Percentiles rank a stretch among this genome's conserved stretches.
Evolutionary conservation across 1,140 invertebrate genomes (phyloP).

Genomic region (Eurosta solidaginis): DNA sequence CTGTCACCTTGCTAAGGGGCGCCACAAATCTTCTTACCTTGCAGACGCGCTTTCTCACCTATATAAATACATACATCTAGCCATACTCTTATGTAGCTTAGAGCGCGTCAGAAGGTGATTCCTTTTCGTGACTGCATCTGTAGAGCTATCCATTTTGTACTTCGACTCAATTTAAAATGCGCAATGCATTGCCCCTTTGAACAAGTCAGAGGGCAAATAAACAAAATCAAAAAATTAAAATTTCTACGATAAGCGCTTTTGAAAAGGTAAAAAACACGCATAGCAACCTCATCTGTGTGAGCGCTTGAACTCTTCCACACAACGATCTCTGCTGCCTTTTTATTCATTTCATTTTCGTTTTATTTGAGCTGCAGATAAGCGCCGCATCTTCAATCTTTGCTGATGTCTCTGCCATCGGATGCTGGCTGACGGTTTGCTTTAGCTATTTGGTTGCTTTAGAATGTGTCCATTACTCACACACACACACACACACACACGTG

Average conservation of each 20-base stretch:
- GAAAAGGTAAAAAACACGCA: background rate
- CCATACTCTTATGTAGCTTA: background rate
- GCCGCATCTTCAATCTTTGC: slow-evolving; percentile 57
- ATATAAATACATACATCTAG: background rate
- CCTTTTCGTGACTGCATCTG: background rate
- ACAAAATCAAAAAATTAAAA: slow-evolving; percentile 21
- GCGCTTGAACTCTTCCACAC: slow-evolving; percentile 32
- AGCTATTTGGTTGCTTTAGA: background rate
- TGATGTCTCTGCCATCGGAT: background rate
- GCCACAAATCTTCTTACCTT: background rate
- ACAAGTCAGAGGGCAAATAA: background rate
- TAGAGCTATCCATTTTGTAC: slow-evolving; percentile 29
- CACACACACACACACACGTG: background rate
- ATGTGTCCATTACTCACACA: background rate
- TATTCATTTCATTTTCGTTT: slow-evolving; percentile 29
- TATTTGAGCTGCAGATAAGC: slow-evolving; percentile 47
- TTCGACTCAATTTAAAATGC: slow-evolving; percentile 12
- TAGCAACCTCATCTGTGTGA: background rate
- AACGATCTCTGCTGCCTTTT: background rate
- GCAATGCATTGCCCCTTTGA: background rate
- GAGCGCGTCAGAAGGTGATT: background rate
- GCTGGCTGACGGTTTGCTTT: background rate
- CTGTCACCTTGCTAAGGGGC: background rate
- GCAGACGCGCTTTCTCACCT: background rate
- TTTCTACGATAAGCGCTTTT: slow-evolving; percentile 19